phyloP scores from a whole-genome alignment of 2,797 vertebrate genomes.

The Sebastes elongatus region DNA sequence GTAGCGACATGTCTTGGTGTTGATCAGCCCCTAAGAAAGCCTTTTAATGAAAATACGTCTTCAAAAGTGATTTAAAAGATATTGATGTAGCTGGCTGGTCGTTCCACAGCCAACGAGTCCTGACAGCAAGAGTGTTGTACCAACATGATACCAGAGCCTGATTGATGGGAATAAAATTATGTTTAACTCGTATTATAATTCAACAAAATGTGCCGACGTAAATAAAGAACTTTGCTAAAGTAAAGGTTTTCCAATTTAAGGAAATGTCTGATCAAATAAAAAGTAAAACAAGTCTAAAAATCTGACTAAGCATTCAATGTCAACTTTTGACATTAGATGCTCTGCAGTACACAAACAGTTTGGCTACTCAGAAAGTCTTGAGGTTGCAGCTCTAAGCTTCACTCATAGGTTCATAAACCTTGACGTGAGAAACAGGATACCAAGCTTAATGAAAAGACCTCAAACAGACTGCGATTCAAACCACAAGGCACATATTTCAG shows the following conservation, averaged over 20 bases:
- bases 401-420: slow-evolving; percentile 4
- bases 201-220: background rate
- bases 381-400: background rate
- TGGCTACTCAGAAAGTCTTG: background rate
- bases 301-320: background rate
- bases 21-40: too few species aligned
- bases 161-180: background rate
- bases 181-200: background rate
- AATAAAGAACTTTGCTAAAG: background rate
- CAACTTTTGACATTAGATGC: background rate
- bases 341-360: background rate
- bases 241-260: background rate
- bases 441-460: slow-evolving; percentile 51
- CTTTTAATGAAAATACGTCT: background rate
- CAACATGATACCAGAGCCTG: too few species aligned
- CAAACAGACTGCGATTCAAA: slow-evolving; percentile 37
- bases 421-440: slow-evolving; percentile 29
- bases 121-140: too few species aligned
- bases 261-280: background rate
- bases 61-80: background rate
- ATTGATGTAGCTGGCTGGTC: background rate
- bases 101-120: background rate
- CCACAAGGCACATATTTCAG: slow-evolving; percentile 45
- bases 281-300: background rate
- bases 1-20: too few species aligned